These are phyloP conservation scores for Apodemus agrarius DNA, from an alignment of 2,797 vertebrate genomes.

Conservation along the genomic window DNA sequence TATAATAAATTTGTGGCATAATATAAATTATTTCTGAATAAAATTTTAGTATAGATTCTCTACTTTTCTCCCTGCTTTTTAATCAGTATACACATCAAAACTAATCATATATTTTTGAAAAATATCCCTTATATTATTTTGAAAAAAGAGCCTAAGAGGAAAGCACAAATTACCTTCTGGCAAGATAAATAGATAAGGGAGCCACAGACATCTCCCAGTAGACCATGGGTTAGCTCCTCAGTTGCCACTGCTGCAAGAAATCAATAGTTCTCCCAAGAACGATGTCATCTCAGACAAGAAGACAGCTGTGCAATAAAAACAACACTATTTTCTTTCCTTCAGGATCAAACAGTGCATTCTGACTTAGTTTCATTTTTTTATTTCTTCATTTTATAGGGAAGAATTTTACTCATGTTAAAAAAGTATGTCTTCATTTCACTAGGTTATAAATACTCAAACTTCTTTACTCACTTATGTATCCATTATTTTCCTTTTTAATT, in stretches of 20 bases:
- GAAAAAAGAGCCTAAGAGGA: not conserved
- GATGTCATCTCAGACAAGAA: not conserved
- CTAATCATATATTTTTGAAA: not conserved
- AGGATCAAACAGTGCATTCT: not conserved
- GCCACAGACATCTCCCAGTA: not conserved
- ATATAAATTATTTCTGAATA: not conserved
- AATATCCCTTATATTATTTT: not conserved
- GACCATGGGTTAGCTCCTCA: rapidly evolving
- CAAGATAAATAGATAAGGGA: no score
- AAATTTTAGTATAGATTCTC: not conserved
- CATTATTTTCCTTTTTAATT: no score
- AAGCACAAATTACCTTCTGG: not conserved
- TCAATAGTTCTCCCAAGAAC: not conserved
- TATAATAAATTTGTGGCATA: not conserved
- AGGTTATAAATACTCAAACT: no score
- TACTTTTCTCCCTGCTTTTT: not conserved
- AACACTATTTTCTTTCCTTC: not conserved
- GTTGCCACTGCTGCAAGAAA: not conserved
- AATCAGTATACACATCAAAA: not conserved
- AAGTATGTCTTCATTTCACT: no score
- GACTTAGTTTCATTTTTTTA: not conserved
- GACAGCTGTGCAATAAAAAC: rapidly evolving
- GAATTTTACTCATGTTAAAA: no score
- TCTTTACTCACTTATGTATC: no score
- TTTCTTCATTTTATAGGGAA: no score